Evolutionary conservation across 1,140 invertebrate species (phyloP).

Genomic region (Tetragonula clypearis): DNA sequence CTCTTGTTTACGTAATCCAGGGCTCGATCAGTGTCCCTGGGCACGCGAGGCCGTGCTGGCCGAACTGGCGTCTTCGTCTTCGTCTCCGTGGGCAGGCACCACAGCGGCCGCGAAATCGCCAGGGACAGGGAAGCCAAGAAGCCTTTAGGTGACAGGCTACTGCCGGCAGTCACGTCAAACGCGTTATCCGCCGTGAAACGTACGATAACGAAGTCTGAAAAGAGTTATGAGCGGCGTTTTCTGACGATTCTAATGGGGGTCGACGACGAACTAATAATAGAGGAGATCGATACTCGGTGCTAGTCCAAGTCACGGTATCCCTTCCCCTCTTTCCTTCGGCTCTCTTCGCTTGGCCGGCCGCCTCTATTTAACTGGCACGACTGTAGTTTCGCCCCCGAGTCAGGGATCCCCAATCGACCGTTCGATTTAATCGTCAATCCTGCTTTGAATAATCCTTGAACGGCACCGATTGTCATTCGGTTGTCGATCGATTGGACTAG

Average conservation of each 20-base stretch:
- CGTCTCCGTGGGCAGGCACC: not conserved
- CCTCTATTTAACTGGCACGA: slow-evolving; percentile 21
- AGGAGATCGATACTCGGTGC: slow-evolving; percentile 70
- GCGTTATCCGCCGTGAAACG: slow-evolving; percentile 26
- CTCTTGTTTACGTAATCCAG: not conserved
- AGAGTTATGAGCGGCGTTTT: slow-evolving; percentile 49
- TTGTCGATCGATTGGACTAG: not conserved
- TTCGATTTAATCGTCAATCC: not conserved
- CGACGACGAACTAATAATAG: slow-evolving; percentile 75
- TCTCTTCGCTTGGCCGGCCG: not conserved
- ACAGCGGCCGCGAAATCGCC: not conserved
- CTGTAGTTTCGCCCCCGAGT: not conserved
- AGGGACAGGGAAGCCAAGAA: not conserved
- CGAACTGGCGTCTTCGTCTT: not conserved
- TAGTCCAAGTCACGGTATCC: slow-evolving; percentile 52
- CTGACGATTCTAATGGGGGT: slow-evolving; percentile 69
- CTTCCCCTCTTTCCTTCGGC: not conserved
- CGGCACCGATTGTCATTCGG: not conserved
- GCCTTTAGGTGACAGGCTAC: not conserved
- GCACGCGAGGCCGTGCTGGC: not conserved
- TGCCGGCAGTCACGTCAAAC: slow-evolving; percentile 30
- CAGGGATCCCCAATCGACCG: slow-evolving; percentile 24
- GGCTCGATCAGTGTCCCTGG: not conserved
- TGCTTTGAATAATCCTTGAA: not conserved
- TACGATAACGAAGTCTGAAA: slow-evolving; percentile 43